These are phyloP conservation scores for Tor tambroides DNA, from an alignment of 2,113 vertebrate species.

Conservation along the genomic window DNA sequence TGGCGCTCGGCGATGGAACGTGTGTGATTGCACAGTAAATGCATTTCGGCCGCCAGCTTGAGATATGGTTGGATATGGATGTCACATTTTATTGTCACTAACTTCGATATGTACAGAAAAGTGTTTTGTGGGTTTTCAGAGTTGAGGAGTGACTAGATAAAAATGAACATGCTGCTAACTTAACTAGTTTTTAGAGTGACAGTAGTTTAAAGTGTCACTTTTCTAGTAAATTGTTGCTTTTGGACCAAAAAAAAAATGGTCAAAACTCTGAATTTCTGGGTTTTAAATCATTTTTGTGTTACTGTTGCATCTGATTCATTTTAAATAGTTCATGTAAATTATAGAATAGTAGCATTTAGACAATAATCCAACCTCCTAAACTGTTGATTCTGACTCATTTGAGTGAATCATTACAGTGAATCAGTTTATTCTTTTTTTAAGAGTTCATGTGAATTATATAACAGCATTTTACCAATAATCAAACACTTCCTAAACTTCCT, in stretches of 20 bases:
- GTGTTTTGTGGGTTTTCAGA: background rate
- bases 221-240: background rate
- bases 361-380: background rate
- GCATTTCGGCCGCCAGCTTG: constrained; percentile 7
- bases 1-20: background rate
- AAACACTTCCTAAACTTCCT: no score
- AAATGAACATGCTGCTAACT: background rate
- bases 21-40: constrained; percentile 35
- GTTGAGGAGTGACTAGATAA: background rate
- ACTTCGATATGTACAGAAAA: background rate
- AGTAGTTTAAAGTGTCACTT: background rate
- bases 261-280: background rate
- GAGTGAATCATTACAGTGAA: background rate
- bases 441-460: background rate
- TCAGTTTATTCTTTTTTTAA: background rate
- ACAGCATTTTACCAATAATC: no score
- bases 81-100: constrained; percentile 33
- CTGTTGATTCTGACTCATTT: background rate
- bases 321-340: no score
- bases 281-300: background rate
- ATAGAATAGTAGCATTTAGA: no score
- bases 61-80: constrained; percentile 37
- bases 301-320: no score
- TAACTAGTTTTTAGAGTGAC: background rate
- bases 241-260: background rate